phyloP scores from a whole-genome alignment of 92 coral and sea anemone genomes.

The Paramuricea clavata region DNA sequence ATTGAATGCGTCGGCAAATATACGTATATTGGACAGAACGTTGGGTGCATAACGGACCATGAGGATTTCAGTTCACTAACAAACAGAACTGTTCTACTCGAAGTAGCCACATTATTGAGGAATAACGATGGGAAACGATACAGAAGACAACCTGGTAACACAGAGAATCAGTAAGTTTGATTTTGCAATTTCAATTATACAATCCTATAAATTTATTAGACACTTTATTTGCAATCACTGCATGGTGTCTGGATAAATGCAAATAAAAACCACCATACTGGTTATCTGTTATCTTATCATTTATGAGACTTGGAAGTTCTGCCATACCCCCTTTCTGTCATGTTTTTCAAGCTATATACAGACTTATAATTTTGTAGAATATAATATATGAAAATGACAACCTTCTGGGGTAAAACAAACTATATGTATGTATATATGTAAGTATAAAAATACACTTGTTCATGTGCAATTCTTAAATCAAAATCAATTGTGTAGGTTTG shows the following conservation, averaged over 20 bases:
- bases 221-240: background rate
- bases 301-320: slow-evolving; percentile 25
- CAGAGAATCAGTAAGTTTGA: slow-evolving; percentile 41
- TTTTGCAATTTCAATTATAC: too few species aligned
- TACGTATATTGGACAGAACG: slow-evolving; percentile 33
- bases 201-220: background rate
- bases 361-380: background rate
- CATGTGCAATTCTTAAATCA: too few species aligned
- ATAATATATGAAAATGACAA: too few species aligned
- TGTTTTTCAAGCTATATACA: background rate
- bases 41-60: slow-evolving; percentile 21
- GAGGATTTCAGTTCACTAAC: slow-evolving; percentile 27
- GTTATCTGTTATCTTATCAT: background rate
- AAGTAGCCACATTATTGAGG: slow-evolving; percentile 30
- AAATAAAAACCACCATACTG: background rate
- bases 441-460: too few species aligned
- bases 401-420: too few species aligned
- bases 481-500: slow-evolving; percentile 16
- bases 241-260: too few species aligned
- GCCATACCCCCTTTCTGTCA: slow-evolving; percentile 30
- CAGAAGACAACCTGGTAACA: slow-evolving; percentile 45
- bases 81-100: slow-evolving; percentile 27
- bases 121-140: slow-evolving; percentile 35
- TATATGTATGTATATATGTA: too few species aligned
- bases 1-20: slow-evolving; percentile 24